Percentiles rank a stretch among this genome's conserved stretches.
Conservation (phyloP, 2,888 invertebrate genomes). For the Amphipoea oculea region DNA sequence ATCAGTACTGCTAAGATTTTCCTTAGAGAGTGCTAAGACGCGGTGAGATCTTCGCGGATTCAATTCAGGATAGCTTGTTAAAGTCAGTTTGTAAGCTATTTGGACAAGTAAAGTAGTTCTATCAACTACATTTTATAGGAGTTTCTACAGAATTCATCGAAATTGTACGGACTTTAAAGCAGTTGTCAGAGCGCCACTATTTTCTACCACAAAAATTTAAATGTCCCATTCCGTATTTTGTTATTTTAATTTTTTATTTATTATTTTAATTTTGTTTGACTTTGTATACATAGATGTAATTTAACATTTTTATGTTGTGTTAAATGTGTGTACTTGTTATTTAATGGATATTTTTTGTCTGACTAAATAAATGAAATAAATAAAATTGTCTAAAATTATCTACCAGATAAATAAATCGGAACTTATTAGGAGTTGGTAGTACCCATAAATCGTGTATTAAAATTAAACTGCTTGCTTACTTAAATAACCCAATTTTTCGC, state of each 20-base stretch:
- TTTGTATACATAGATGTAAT: no score
- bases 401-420: background rate
- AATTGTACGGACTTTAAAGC: background rate
- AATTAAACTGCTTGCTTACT: slow-evolving; percentile 17
- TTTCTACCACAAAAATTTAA: background rate
- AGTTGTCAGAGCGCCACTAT: background rate
- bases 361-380: no score
- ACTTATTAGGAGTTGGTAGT: background rate
- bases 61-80: background rate
- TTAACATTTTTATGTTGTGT: no score
- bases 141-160: background rate
- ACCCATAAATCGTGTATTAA: background rate
- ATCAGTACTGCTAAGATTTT: slow-evolving; percentile 20
- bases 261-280: no score
- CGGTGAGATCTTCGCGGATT: background rate
- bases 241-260: no score
- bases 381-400: background rate
- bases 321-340: no score
- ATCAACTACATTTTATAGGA: background rate
- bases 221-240: background rate
- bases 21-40: slow-evolving; percentile 1
- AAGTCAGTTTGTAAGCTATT: background rate
- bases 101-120: background rate
- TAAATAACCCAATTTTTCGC: slow-evolving; percentile 27
- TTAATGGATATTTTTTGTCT: no score